Percentiles rank a stretch among this genome's conserved stretches.
Conservation (phyloP, 2,888 invertebrate genomes). For the Tholera decimalis region DNA sequence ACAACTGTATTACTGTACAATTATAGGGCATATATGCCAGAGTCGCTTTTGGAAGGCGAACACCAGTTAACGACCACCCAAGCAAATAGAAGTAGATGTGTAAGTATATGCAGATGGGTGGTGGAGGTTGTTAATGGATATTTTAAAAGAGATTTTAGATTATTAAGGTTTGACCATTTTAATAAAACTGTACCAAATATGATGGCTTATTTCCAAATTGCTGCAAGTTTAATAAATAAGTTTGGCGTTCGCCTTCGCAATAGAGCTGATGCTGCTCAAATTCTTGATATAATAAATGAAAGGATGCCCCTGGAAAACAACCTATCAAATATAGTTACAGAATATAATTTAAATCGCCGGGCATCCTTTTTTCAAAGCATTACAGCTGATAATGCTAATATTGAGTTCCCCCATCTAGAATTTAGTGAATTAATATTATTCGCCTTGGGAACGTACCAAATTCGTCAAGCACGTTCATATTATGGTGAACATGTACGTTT, state of each 20-base stretch:
- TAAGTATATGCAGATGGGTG: slow-evolving; percentile 6
- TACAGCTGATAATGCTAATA: slow-evolving; percentile 15
- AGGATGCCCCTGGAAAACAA: slow-evolving; percentile 10
- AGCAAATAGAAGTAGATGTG: slow-evolving; percentile 10
- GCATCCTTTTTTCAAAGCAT: slow-evolving; percentile 17
- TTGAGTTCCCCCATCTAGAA: slow-evolving; percentile 21
- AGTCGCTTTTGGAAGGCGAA: slow-evolving; percentile 6
- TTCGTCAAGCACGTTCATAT: slow-evolving; percentile 6
- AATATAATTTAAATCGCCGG: slow-evolving; percentile 2
- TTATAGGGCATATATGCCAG: slow-evolving; percentile 12
- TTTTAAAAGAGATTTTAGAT: slow-evolving; percentile 9
- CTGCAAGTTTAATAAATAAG: slow-evolving; percentile 23
- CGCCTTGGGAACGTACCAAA: slow-evolving; percentile 19
- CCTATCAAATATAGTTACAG: slow-evolving; percentile 6
- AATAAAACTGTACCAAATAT: slow-evolving; percentile 19
- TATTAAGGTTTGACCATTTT: slow-evolving; percentile 11
- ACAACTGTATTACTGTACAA: too few species aligned
- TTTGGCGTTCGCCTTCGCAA: slow-evolving; percentile 29
- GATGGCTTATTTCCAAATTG: slow-evolving; percentile 28
- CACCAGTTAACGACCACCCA: slow-evolving; percentile 2
- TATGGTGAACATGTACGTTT: slow-evolving; percentile 6
- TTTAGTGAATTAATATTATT: slow-evolving; percentile 22
- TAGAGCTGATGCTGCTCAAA: slow-evolving; percentile 19
- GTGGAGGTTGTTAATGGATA: slow-evolving; percentile 12
- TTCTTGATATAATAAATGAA: not conserved